Evolutionary conservation across 1,140 invertebrate genomes (phyloP).

Genomic region (Druon quercuslanigerum): DNA sequence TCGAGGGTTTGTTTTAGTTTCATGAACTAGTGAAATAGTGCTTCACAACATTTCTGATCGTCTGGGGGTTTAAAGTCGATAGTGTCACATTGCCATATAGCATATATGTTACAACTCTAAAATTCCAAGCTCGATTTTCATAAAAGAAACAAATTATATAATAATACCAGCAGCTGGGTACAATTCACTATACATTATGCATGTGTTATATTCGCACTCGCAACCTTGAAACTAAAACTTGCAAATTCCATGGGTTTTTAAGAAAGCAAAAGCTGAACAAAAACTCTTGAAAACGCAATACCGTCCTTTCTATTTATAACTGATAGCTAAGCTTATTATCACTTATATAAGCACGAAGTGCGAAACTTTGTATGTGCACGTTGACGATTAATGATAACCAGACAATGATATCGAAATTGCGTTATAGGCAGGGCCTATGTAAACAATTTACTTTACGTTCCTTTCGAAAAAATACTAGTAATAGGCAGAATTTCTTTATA

Average conservation of each 20-base stretch:
- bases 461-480: neutral
- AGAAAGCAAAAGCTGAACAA: neutral
- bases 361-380: neutral
- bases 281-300: neutral
- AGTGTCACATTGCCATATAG: no score
- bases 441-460: neutral
- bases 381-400: neutral
- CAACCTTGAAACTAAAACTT: neutral
- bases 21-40: no score
- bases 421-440: neutral
- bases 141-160: no score
- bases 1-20: no score
- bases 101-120: no score
- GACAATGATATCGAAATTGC: neutral
- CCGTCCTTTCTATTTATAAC: neutral
- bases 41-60: no score
- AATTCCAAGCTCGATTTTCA: no score
- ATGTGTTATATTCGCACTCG: no score
- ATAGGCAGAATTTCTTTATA: neutral
- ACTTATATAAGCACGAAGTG: neutral
- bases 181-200: no score
- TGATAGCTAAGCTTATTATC: constrained; percentile 9
- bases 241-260: neutral
- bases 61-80: no score
- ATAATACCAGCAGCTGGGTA: no score